phyloP scores from a whole-genome alignment of 1,140 invertebrate genomes.

The Gonioctena quinquepunctata region DNA sequence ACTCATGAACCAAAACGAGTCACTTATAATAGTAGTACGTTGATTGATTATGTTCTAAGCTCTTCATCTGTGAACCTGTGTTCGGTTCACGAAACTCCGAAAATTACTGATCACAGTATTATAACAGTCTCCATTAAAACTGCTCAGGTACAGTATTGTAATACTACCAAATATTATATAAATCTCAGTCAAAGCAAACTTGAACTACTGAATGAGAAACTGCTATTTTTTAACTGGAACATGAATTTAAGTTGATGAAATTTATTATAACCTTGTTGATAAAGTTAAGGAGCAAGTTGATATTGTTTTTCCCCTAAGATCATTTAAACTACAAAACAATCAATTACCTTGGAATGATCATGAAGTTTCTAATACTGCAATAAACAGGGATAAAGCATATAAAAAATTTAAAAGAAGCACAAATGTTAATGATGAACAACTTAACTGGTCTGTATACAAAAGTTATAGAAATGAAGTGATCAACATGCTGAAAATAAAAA shows the following conservation, averaged over 20 bases:
- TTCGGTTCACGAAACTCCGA: neutral
- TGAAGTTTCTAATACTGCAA: neutral
- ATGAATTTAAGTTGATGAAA: neutral
- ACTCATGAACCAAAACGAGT: neutral
- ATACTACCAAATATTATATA: neutral
- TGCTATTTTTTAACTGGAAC: neutral
- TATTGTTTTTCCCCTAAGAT: neutral
- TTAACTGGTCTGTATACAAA: neutral
- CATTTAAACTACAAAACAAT: neutral
- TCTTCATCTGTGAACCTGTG: neutral
- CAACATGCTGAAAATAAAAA: neutral
- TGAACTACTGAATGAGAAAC: neutral
- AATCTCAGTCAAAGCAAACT: neutral
- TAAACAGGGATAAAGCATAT: neutral
- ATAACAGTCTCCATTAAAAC: neutral
- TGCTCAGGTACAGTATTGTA: neutral
- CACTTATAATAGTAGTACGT: neutral
- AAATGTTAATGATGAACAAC: neutral
- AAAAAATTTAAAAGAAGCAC: neutral
- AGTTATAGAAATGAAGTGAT: neutral
- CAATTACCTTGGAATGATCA: neutral
- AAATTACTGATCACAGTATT: neutral
- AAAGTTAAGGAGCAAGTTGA: neutral
- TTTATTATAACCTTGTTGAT: neutral
- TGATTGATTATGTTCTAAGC: neutral